Conservation (phyloP, 1,140 invertebrate genomes). For the Pemphigus obesinymphae region DNA sequence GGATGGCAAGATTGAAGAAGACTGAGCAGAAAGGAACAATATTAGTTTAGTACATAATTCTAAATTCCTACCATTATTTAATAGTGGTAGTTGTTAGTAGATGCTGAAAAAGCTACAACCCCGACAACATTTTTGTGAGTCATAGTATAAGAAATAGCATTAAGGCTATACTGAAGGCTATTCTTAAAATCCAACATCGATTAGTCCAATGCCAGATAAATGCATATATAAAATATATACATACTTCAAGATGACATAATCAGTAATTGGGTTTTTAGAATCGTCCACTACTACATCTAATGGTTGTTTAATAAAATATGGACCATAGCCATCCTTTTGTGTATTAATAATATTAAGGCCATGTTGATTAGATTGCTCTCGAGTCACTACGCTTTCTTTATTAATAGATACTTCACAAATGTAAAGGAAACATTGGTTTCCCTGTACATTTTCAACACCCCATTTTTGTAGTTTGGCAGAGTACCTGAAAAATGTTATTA, state of each 20-base stretch:
- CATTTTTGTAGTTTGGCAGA: constrained; percentile 68
- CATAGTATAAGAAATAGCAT: not conserved
- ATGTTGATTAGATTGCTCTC: constrained; percentile 76
- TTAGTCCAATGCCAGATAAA: not conserved
- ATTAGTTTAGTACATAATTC: constrained; percentile 6
- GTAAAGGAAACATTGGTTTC: constrained; percentile 69
- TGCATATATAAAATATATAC: constrained; percentile 45
- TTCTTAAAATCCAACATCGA: constrained; percentile 20
- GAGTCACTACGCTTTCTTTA: constrained; percentile 61
- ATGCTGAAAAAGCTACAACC: not conserved
- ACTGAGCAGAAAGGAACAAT: constrained; percentile 8
- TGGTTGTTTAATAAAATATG: constrained; percentile 82
- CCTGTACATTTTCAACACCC: constrained; percentile 76
- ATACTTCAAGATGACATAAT: constrained; percentile 69
- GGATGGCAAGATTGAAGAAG: constrained; percentile 15
- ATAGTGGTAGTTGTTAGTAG: constrained; percentile 3
- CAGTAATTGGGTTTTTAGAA: constrained; percentile 61
- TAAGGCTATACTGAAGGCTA: not conserved
- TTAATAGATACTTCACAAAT: constrained; percentile 79
- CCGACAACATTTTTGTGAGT: not conserved
- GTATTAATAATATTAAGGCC: constrained; percentile 71
- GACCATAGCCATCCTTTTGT: constrained; percentile 74
- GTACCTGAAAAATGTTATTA: constrained; percentile 61
- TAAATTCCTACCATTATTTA: constrained; percentile 4
- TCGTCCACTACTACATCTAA: constrained; percentile 75